Percentiles rank a stretch among this genome's conserved stretches.
Evolutionary conservation across 2,797 vertebrate genomes (phyloP).

Genomic region (Dendrocincla tyrannina): DNA sequence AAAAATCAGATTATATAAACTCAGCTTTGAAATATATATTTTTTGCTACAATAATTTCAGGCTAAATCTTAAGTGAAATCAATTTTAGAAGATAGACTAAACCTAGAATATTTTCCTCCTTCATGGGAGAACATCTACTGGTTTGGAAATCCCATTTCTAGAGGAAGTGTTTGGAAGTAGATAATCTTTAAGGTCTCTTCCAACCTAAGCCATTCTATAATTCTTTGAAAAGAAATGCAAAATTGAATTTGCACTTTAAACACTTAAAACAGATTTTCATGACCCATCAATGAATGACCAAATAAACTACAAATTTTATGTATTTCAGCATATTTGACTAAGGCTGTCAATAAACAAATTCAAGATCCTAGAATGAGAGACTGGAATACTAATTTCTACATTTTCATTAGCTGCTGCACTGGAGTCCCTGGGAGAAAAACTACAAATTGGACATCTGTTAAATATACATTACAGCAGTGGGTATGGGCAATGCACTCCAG

Average conservation of each 20-base stretch:
- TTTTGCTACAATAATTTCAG: constrained; percentile 5
- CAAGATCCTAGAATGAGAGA: constrained; percentile 17
- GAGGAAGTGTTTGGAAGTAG: background rate
- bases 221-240: background rate
- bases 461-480: background rate
- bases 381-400: constrained; percentile 32
- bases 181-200: background rate
- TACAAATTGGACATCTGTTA: constrained; percentile 39
- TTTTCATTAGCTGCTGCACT: constrained; percentile 33
- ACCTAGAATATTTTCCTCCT: background rate
- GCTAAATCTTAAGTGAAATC: background rate
- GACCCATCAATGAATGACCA: background rate
- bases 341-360: constrained; percentile 34
- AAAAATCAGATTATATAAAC: background rate
- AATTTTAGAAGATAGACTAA: background rate
- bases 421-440: background rate
- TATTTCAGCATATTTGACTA: constrained; percentile 33
- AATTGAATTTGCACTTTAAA: constrained; percentile 1
- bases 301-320: constrained; percentile 2
- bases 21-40: background rate
- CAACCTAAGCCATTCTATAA: background rate
- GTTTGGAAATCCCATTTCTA: background rate
- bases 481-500: background rate
- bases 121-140: background rate
- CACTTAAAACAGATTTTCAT: constrained; percentile 1